These are phyloP conservation scores for Rhombomys opimus DNA, from an alignment of 2,113 vertebrate species.

Conservation along the genomic window DNA sequence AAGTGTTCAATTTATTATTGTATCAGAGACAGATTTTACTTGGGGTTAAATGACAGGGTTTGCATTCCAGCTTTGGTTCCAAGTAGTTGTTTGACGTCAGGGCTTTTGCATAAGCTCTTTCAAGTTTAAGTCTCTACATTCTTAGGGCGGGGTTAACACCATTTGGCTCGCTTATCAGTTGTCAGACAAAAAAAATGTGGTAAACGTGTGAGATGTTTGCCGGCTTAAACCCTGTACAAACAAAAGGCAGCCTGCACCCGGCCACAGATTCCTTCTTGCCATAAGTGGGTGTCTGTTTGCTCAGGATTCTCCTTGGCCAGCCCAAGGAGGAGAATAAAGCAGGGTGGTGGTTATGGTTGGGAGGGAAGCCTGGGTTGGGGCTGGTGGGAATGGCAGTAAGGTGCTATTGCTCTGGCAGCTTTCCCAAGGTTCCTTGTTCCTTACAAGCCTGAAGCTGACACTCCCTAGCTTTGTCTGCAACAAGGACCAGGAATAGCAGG, in stretches of 20 bases:
- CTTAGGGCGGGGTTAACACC: background rate
- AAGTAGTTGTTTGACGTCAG: background rate
- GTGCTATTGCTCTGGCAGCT: background rate
- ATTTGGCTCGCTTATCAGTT: background rate
- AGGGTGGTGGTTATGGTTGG: background rate
- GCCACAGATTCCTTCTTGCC: background rate
- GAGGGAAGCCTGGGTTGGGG: background rate
- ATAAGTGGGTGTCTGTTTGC: background rate
- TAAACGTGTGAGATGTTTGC: background rate
- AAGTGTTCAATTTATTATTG: background rate
- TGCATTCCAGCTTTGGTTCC: background rate
- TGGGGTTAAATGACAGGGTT: background rate
- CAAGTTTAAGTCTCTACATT: background rate
- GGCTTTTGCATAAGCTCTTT: background rate
- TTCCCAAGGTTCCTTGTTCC: background rate
- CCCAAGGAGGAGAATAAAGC: background rate
- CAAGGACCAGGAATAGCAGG: background rate
- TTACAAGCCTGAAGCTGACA: background rate
- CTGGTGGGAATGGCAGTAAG: background rate
- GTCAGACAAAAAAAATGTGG: background rate
- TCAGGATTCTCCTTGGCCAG: background rate
- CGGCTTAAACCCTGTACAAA: accelerated
- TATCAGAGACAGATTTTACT: conserved; percentile 40
- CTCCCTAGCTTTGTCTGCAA: background rate
- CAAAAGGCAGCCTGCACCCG: accelerated